phyloP scores from a whole-genome alignment of 2,888 invertebrate genomes.

The Dioctria linearis region DNA sequence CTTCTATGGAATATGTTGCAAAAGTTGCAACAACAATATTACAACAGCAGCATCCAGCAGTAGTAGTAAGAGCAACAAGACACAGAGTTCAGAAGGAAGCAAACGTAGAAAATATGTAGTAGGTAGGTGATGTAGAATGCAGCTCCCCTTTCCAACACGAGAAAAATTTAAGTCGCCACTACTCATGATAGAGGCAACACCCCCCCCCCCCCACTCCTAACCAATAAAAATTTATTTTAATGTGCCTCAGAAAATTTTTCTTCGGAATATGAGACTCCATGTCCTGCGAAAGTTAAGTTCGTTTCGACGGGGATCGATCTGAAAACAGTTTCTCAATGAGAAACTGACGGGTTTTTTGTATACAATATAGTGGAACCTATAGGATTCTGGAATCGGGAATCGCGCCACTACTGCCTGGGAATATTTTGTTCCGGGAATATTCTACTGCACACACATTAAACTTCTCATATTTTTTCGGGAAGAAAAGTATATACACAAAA shows the following conservation, averaged over 20 bases:
- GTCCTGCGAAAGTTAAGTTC: constrained; percentile 43
- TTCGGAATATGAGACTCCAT: constrained; percentile 55
- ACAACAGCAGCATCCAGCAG: constrained; percentile 33
- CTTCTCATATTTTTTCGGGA: constrained; percentile 54
- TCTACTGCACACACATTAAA: constrained; percentile 54
- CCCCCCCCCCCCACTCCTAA: constrained; percentile 1
- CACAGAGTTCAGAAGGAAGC: no score
- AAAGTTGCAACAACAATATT: constrained; percentile 44
- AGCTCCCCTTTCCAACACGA: constrained; percentile 9
- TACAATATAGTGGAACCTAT: constrained; percentile 5
- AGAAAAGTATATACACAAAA: constrained; percentile 23
- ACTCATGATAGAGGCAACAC: constrained; percentile 18
- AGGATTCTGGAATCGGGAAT: constrained; percentile 28
- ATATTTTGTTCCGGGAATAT: constrained; percentile 39
- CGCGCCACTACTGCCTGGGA: constrained; percentile 18
- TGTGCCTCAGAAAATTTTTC: constrained; percentile 58
- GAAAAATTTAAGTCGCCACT: constrained; percentile 48
- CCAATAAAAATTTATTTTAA: constrained; percentile 59
- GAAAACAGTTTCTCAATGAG: constrained; percentile 55
- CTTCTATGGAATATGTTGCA: constrained; percentile 21
- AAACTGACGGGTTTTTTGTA: constrained; percentile 18
- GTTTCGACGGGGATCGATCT: constrained; percentile 57
- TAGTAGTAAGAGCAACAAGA: no score
- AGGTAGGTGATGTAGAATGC: constrained; percentile 19
- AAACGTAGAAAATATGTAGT: no score